phyloP scores from a whole-genome alignment of 2,113 vertebrate genomes.

The Psittacara wagleri region DNA sequence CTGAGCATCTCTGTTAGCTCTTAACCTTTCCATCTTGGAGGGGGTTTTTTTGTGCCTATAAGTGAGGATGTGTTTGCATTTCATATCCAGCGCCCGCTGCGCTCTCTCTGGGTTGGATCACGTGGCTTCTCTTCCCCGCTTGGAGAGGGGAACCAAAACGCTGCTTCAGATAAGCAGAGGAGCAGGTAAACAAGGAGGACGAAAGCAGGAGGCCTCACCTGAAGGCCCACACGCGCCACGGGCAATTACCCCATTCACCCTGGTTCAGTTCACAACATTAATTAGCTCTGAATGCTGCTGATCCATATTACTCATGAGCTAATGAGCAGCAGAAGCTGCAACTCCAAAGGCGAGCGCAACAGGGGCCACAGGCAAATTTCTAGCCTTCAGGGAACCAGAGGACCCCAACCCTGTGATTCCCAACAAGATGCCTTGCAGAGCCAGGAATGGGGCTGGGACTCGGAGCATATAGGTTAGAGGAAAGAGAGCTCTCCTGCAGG shows the following conservation, averaged over 20 bases:
- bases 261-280: constrained; percentile 67
- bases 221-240: background rate
- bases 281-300: constrained; percentile 51
- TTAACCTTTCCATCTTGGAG: constrained; percentile 70
- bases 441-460: background rate
- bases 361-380: background rate
- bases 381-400: background rate
- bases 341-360: background rate
- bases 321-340: constrained; percentile 19
- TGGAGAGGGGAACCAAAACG: constrained; percentile 28
- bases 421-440: background rate
- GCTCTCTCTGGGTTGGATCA: constrained; percentile 41
- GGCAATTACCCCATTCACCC: constrained; percentile 61
- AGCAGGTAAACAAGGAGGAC: constrained; percentile 33
- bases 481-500: rapidly evolving
- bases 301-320: constrained; percentile 50
- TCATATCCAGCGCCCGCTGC: constrained; percentile 60
- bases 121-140: background rate
- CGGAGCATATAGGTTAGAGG: rapidly evolving
- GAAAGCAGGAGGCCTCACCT: constrained; percentile 1
- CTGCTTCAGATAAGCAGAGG: constrained; percentile 61
- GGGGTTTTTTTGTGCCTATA: background rate
- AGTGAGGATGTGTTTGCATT: constrained; percentile 64
- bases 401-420: background rate
- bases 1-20: constrained; percentile 65